Percentiles rank a stretch among this genome's conserved stretches.
These are phyloP conservation scores for Cataglyphis albicans DNA, from an alignment of 2,888 invertebrate species.

Conservation along the genomic window DNA sequence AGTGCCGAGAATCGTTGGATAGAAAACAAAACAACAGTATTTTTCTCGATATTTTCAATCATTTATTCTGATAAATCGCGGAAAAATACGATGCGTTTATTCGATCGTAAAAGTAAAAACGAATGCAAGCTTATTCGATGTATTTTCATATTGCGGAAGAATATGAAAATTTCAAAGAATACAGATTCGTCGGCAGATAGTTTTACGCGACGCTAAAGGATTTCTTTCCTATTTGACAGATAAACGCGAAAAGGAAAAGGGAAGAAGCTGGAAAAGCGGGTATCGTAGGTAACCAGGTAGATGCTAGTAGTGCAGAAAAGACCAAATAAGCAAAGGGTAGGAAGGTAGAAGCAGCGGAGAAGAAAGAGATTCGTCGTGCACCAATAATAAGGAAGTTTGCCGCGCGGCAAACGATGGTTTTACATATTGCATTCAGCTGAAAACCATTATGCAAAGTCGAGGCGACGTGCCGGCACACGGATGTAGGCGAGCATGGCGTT, in stretches of 20 bases:
- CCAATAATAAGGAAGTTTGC: slow-evolving; percentile 66
- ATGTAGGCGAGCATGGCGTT: slow-evolving; percentile 71
- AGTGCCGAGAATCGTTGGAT: neutral
- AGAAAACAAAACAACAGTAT: neutral
- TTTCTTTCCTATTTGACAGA: neutral
- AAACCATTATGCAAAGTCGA: slow-evolving; percentile 77
- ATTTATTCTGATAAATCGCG: neutral
- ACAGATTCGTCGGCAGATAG: slow-evolving; percentile 45
- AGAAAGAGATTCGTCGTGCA: slow-evolving; percentile 4
- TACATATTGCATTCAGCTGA: slow-evolving; percentile 65
- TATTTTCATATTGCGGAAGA: neutral
- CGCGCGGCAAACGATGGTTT: slow-evolving; percentile 49
- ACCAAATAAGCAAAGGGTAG: neutral
- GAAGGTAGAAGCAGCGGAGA: neutral
- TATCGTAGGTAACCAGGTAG: neutral
- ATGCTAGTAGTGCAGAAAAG: neutral
- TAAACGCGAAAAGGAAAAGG: neutral
- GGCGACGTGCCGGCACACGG: slow-evolving; percentile 39
- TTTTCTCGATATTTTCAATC: neutral
- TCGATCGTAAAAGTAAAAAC: neutral
- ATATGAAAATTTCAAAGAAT: slow-evolving; percentile 51
- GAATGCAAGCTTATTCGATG: neutral
- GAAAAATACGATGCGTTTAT: neutral
- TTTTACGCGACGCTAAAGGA: neutral
- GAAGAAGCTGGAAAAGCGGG: neutral